Base-by-base conservation (phyloP, 2,113 vertebrate species). In the Microtus pennsylvanicus region DNA sequence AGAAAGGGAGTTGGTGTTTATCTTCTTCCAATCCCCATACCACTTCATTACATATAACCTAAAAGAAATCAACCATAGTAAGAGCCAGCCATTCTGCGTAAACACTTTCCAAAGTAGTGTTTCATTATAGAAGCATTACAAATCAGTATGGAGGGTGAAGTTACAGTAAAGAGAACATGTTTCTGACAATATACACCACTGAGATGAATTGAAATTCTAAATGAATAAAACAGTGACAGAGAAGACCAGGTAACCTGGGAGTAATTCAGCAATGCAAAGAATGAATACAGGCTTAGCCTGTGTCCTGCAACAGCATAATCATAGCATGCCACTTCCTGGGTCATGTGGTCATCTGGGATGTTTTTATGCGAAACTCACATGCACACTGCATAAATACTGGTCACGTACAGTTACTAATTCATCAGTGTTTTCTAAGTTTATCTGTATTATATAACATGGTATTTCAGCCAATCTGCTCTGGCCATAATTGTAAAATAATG, bases 21-120 rank as follows among this genome's bases (percentile, higher is more conserved):
- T 35, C 55, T 78, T 93, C 72, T 76, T 93, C 65, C n/a, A 87
- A 81, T 82, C 3, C 45, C 35, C 38, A 42, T 22, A 90, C 35
- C 69, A 90, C 89, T 74, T 35, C 86, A 96, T 96, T 96, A 94
- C 92, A 88, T 58, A 94, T 65, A 82, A 67, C 52, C 82, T 81
- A 52, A 93, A 89, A 87, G 87, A 94, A 78, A 94, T 83, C 69
- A 91, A 19, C 81, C 16, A 45, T 38, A 61, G 19, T 61, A 80
- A 45, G 69, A 89, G 47, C 9, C 33, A 91, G 47, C 1, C 81
- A 72, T 94, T 95, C 70, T 85, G 75, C 65, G 55, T 42, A 45
- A 63, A 86, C 61, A 81, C 38, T 86, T 86, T 70, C 72, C 21
- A 90, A 85, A 77, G 11, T 47, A 69, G 9, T 22, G 87, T 93